A percentile compares a stretch with the other conserved stretches of the same genome.
These are phyloP conservation scores for Palythoa heliodiscus DNA, from an alignment of 92 coral and sea anemone genomes.

Conservation along the genomic window DNA sequence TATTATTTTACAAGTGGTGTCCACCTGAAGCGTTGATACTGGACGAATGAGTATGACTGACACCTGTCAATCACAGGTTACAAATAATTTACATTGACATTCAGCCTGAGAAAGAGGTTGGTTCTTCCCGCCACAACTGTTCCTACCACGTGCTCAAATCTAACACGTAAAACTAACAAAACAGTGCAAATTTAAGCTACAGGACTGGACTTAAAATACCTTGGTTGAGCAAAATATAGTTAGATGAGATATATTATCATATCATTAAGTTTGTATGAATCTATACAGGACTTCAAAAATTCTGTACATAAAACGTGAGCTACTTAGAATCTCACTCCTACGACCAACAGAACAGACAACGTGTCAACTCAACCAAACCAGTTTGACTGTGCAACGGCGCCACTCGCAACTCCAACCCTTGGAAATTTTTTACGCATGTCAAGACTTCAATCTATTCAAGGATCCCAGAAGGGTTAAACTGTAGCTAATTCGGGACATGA, in stretches of 20 bases:
- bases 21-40: neutral
- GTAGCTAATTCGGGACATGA: neutral
- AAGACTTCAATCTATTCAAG: neutral
- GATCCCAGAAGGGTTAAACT: neutral
- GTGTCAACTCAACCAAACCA: neutral
- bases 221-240: no score
- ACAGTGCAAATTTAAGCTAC: no score
- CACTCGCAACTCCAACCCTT: neutral
- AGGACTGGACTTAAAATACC: no score
- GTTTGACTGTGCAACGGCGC: constrained; percentile 11
- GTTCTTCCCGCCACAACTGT: neutral
- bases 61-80: constrained; percentile 17
- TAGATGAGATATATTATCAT: neutral
- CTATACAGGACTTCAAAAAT: neutral
- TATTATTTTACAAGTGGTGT: constrained; percentile 23
- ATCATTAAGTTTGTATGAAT: neutral
- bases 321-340: neutral
- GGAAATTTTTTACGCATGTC: neutral
- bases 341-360: constrained; percentile 38
- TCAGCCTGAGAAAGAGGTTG: neutral
- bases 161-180: neutral
- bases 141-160: neutral
- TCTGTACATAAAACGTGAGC: neutral
- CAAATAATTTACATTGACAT: constrained; percentile 20
- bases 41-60: constrained; percentile 3